Percentiles rank a stretch among this genome's conserved stretches.
phyloP scores from a whole-genome alignment of 2,113 vertebrate genomes.

The Larimichthys polyactis region DNA sequence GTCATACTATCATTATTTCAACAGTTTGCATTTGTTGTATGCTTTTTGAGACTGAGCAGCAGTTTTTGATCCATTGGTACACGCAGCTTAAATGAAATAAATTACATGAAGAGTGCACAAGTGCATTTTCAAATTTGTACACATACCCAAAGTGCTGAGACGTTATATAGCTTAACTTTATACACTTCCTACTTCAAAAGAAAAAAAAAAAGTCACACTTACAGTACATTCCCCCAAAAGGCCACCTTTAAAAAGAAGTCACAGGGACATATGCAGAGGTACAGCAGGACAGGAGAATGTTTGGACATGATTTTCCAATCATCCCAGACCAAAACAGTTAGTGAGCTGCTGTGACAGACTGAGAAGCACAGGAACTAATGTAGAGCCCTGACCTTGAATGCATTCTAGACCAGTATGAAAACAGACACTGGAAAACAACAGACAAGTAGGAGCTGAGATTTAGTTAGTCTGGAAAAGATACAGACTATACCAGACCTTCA shows the following conservation, averaged over 20 bases:
- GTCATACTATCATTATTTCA: slow-evolving; percentile 1
- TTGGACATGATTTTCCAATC: neutral
- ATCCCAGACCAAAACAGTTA: neutral
- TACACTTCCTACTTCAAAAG: slow-evolving; percentile 13
- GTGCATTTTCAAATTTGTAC: slow-evolving; percentile 26
- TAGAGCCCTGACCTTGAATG: neutral
- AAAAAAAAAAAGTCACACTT: neutral
- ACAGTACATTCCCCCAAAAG: slow-evolving; percentile 54
- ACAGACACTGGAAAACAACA: neutral
- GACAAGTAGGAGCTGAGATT: neutral
- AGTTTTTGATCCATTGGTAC: slow-evolving; percentile 41
- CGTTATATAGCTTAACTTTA: slow-evolving; percentile 12
- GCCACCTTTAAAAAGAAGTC: slow-evolving; percentile 51
- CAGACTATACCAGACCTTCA: neutral
- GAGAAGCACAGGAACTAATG: neutral
- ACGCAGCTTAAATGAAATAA: slow-evolving; percentile 40
- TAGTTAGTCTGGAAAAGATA: neutral
- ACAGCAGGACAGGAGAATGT: neutral
- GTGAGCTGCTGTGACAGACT: no score
- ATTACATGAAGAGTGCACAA: slow-evolving; percentile 40
- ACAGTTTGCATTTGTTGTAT: slow-evolving; percentile 5
- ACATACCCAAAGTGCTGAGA: slow-evolving; percentile 45
- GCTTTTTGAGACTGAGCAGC: slow-evolving; percentile 27
- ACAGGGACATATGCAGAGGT: neutral
- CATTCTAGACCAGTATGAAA: neutral